Evolutionary conservation across 2,797 vertebrate genomes (phyloP), one percentile per base, ranked within the genome.

Genomic region (Huso huso): DNA sequence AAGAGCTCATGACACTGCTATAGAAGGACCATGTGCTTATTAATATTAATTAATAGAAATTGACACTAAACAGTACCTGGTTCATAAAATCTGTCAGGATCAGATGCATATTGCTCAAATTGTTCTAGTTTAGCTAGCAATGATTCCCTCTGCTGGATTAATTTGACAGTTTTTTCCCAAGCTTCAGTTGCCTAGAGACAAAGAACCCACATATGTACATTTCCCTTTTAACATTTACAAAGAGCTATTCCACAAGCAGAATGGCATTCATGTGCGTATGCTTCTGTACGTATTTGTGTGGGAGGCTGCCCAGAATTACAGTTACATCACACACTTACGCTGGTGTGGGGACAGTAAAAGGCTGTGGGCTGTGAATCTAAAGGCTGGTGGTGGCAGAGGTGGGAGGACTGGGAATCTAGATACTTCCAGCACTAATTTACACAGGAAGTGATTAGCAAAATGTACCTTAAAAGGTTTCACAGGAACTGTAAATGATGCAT

Each of bases 1-100:
- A 37, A 37, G 37, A 37, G 5, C 37, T 37, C 37, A 37, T 4
- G 5, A 37, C 37, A 37, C 37, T 37, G 37, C 37, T 5, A 37
- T 37, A 37, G 37, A 37, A 37, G 37, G 37, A 37, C 37, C 37
- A 5, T 37, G 37, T 37, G 37, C 37, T 37, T 37, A 37, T 37
- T 37, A 37, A 37, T 37, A 37, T 37, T 37, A 4, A 37, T 37
- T 37, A 37, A 37, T 37, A 37, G 37, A 37, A 37, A 37, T 5
- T 37, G 37, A 37, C 37, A 37, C 37, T 11, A 12, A 7, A 58
- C 7, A 49, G 6, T 73, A 82, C 80, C 76, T 70, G 63, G 80
- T 13, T 71, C 70, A 50, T 87, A 90, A 74, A 91, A 88, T 66
- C 89, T 86, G 69, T 86, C 87, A 49, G 90, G 88, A 66, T 91